Conservation (phyloP, 2,888 invertebrate genomes). For the Volucella zonaria region DNA sequence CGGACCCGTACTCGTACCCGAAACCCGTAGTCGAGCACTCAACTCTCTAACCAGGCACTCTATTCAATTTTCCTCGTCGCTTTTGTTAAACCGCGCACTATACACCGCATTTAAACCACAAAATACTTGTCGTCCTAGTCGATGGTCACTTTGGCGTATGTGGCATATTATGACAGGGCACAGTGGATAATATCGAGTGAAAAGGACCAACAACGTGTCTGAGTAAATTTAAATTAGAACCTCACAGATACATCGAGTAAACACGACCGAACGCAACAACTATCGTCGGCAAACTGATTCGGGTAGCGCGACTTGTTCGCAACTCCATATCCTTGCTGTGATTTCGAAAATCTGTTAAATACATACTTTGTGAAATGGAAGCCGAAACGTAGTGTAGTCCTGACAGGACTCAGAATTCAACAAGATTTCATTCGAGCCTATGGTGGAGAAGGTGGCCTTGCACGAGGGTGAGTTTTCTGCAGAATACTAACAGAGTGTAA, state of each 20-base stretch:
- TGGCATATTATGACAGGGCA: slow-evolving; percentile 36
- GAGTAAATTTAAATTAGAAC: slow-evolving; percentile 15
- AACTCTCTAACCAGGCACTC: slow-evolving; percentile 46
- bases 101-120: slow-evolving; percentile 31
- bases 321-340: slow-evolving; percentile 58
- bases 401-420: slow-evolving; percentile 6
- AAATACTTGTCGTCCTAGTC: background rate
- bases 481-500: slow-evolving; percentile 17
- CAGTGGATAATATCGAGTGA: background rate
- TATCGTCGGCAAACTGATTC: slow-evolving; percentile 70
- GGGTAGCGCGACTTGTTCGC: slow-evolving; percentile 51
- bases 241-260: slow-evolving; percentile 36
- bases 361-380: background rate
- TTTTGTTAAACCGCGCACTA: slow-evolving; percentile 53
- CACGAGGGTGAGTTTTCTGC: slow-evolving; percentile 25
- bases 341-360: slow-evolving; percentile 73
- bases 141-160: slow-evolving; percentile 58
- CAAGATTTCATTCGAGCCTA: slow-evolving; percentile 22
- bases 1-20: background rate
- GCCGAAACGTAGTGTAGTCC: background rate
- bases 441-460: slow-evolving; percentile 1
- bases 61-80: slow-evolving; percentile 61
- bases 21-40: slow-evolving; percentile 21
- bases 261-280: slow-evolving; percentile 71
- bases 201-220: slow-evolving; percentile 36